A percentile compares a stretch with the other conserved stretches of the same genome.
Evolutionary conservation across 2,113 vertebrate genomes (phyloP).

Genomic region (Mirza zaza): DNA sequence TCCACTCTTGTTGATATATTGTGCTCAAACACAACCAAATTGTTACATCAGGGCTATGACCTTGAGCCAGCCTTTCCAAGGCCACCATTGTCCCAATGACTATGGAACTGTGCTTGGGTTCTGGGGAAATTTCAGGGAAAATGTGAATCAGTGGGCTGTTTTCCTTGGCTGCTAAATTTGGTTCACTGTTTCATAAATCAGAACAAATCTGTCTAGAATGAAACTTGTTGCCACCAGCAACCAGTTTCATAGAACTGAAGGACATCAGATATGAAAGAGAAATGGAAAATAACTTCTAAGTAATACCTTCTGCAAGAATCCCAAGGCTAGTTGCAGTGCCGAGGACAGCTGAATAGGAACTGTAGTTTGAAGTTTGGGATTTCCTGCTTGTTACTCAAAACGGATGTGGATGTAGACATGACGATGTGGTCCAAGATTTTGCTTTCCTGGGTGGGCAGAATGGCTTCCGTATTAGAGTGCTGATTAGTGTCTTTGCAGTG

Average conservation of each 20-base stretch:
- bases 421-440: not conserved
- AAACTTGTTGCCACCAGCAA: slow-evolving; percentile 51
- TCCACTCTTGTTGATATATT: not conserved
- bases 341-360: not conserved
- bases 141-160: slow-evolving; percentile 60
- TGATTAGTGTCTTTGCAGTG: not conserved
- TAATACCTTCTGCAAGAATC: slow-evolving; percentile 42
- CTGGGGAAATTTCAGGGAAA: slow-evolving; percentile 40
- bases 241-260: slow-evolving; percentile 61
- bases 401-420: not conserved
- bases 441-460: slow-evolving; percentile 1
- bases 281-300: slow-evolving; percentile 66
- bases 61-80: slow-evolving; percentile 46
- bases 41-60: slow-evolving; percentile 4
- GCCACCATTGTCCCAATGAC: slow-evolving; percentile 42
- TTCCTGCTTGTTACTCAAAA: slow-evolving; percentile 52
- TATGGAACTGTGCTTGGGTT: not conserved
- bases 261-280: slow-evolving; percentile 61
- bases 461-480: not conserved
- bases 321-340: not conserved
- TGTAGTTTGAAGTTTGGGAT: not conserved
- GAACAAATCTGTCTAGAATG: slow-evolving; percentile 43
- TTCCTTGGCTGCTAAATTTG: slow-evolving; percentile 66
- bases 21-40: not conserved
- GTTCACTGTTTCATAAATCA: slow-evolving; percentile 58